Percentiles rank a stretch among this genome's conserved stretches.
phyloP scores from a whole-genome alignment of 2,797 vertebrate species.

The Crax fasciolata region DNA sequence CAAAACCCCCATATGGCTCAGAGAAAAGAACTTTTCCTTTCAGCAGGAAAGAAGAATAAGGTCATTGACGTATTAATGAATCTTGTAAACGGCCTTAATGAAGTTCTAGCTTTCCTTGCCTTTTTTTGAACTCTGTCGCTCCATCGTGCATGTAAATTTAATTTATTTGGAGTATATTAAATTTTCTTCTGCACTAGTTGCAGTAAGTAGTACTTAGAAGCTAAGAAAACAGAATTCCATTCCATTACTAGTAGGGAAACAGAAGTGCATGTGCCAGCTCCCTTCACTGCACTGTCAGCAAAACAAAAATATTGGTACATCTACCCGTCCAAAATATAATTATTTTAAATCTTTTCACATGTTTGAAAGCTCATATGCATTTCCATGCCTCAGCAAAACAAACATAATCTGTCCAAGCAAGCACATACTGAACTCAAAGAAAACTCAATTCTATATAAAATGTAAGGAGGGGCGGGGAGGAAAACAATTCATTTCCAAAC shows the following conservation, averaged over 20 bases:
- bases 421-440: background rate
- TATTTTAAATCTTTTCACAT: slow-evolving; percentile 66
- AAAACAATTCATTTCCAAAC: slow-evolving; percentile 58
- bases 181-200: slow-evolving; percentile 63
- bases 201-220: slow-evolving; percentile 67
- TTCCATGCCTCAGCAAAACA: slow-evolving; percentile 45
- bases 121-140: slow-evolving; percentile 72
- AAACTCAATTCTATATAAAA: slow-evolving; percentile 31
- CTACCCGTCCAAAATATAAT: slow-evolving; percentile 64
- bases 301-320: slow-evolving; percentile 54
- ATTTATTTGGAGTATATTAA: slow-evolving; percentile 74
- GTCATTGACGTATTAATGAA: slow-evolving; percentile 66
- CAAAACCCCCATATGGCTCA: slow-evolving; percentile 63
- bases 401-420: background rate
- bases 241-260: slow-evolving; percentile 36
- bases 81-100: slow-evolving; percentile 68
- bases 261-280: slow-evolving; percentile 24
- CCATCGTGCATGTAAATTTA: slow-evolving; percentile 67
- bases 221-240: slow-evolving; percentile 72
- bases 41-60: slow-evolving; percentile 56
- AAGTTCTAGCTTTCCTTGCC: slow-evolving; percentile 72
- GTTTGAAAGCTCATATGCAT: background rate
- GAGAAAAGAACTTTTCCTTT: slow-evolving; percentile 64
- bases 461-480: background rate
- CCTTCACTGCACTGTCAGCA: slow-evolving; percentile 59